Conservation (phyloP, 2,113 vertebrate genomes). For the Ramphastos sulfuratus region DNA sequence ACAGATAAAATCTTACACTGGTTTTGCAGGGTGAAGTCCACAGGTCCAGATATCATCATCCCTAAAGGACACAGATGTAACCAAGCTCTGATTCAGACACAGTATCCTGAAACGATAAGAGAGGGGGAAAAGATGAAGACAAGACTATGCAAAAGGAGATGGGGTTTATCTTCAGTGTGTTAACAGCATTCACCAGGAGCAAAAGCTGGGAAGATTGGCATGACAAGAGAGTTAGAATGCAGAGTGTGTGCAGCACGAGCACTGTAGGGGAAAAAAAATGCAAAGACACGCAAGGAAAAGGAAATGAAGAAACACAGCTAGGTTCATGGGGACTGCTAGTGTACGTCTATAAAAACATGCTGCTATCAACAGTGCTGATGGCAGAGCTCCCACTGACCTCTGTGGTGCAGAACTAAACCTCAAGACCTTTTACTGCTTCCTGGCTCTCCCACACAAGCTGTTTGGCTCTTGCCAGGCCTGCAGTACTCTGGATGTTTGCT, state of each 20-base stretch:
- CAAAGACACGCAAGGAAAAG: not conserved
- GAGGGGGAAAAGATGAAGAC: not conserved
- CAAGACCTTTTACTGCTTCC: not conserved
- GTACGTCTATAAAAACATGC: not conserved
- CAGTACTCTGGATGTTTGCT: not conserved
- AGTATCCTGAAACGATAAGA: not conserved
- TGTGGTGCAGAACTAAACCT: not conserved
- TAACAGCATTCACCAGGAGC: not conserved
- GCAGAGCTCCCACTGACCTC: not conserved
- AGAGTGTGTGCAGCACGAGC: not conserved
- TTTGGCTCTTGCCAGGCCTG: not conserved
- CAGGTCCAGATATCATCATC: not conserved
- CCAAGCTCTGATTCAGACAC: not conserved
- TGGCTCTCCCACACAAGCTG: not conserved
- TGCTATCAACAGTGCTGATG: not conserved
- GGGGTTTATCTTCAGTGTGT: not conserved
- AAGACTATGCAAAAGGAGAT: not conserved
- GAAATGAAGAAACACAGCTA: not conserved
- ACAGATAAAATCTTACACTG: not conserved
- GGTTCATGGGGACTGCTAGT: not conserved
- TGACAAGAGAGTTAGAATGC: not conserved
- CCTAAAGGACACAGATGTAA: not conserved
- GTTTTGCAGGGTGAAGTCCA: not conserved
- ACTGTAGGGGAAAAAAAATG: not conserved
- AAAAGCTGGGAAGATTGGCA: not conserved